Percentiles rank a stretch among this genome's conserved stretches.
Evolutionary conservation across 2,888 invertebrate genomes (phyloP).

Genomic region (Mythimna lalbum): DNA sequence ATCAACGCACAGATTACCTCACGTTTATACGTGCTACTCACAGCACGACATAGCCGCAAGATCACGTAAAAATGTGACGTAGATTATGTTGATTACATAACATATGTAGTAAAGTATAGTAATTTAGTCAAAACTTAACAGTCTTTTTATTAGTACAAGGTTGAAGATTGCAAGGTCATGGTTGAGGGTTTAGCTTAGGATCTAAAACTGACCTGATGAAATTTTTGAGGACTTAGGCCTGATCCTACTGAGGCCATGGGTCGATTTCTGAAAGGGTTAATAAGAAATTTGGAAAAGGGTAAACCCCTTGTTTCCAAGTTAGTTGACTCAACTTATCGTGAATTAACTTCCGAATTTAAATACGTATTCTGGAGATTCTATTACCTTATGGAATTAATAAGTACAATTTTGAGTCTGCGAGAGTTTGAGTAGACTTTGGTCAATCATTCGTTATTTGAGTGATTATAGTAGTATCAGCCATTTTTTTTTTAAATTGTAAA

Average conservation of each 20-base stretch:
- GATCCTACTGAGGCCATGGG: too few species aligned
- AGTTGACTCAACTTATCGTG: background rate
- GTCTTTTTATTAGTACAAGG: conserved; percentile 29
- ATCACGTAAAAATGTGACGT: conserved; percentile 37
- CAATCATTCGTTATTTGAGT: background rate
- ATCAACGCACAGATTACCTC: conserved; percentile 14
- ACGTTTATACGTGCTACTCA: conserved; percentile 37
- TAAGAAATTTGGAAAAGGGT: too few species aligned
- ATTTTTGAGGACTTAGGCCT: too few species aligned
- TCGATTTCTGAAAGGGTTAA: too few species aligned
- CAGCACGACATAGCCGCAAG: conserved; percentile 23
- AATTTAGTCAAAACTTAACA: conserved; percentile 24
- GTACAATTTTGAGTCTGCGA: background rate
- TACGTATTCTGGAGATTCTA: too few species aligned
- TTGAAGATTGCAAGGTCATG: conserved; percentile 13
- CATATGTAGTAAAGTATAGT: conserved; percentile 26
- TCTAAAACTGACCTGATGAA: background rate
- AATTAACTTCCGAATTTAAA: too few species aligned
- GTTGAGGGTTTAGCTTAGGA: background rate
- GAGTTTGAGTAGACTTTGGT: too few species aligned
- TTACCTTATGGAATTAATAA: background rate
- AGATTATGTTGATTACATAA: conserved; percentile 31
- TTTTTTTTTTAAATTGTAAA: conserved; percentile 1
- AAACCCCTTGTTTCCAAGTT: background rate
- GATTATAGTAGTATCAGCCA: background rate